Conservation (phyloP, 23 tunicate species). For the Ascidia mentula region DNA sequence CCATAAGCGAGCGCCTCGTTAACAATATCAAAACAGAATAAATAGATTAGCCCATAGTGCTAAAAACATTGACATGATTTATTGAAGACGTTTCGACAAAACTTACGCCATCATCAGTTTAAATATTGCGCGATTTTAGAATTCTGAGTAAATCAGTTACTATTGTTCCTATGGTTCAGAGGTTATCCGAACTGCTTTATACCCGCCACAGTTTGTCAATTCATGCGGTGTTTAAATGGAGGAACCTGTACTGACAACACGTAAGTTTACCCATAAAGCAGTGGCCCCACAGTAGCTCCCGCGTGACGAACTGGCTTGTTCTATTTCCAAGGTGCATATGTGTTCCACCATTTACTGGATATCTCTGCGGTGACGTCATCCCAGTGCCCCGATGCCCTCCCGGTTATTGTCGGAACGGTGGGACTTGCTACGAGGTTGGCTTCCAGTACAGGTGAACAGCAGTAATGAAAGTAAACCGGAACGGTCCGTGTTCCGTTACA, state of each 20-base stretch:
- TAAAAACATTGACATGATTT: no score
- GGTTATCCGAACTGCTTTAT: neutral
- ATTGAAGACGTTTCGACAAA: no score
- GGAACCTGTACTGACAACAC: neutral
- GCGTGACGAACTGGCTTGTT: neutral
- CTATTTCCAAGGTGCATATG: neutral
- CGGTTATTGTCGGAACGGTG: neutral
- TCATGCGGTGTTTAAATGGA: neutral
- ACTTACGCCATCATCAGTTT: no score
- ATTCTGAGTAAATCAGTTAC: no score
- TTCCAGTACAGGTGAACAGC: no score
- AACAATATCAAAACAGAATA: no score
- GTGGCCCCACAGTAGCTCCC: neutral
- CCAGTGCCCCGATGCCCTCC: neutral
- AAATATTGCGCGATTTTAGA: no score
- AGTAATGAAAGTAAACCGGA: no score
- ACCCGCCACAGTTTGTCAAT: neutral
- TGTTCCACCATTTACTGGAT: neutral
- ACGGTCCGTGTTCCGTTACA: no score
- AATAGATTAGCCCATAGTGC: no score
- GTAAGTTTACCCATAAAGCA: neutral
- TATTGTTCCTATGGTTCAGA: neutral
- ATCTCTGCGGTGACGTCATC: neutral
- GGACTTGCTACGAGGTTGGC: neutral
- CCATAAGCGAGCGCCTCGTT: no score